Conservation (phyloP, 2,113 vertebrate species). For the Ibidorhyncha struthersii region DNA sequence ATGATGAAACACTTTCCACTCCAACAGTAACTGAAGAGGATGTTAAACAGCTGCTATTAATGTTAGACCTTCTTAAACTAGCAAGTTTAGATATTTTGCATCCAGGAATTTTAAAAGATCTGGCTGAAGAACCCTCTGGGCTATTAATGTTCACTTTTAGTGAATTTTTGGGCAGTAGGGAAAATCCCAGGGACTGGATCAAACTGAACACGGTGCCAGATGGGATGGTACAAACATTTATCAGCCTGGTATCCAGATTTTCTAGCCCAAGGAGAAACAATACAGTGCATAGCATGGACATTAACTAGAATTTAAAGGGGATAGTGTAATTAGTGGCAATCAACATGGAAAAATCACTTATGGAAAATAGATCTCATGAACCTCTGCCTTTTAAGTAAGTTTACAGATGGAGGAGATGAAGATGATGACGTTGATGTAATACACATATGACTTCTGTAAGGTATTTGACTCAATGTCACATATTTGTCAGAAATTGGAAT, state of each 20-base stretch:
- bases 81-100: constrained; percentile 34
- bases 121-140: constrained; percentile 20
- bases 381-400: constrained; percentile 15
- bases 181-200: not conserved
- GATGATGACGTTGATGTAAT: constrained; percentile 14
- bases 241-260: not conserved
- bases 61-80: constrained; percentile 50
- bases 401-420: constrained; percentile 37
- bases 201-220: not conserved
- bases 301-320: not conserved
- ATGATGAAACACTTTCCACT: constrained; percentile 65
- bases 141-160: not conserved
- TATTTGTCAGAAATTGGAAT: not conserved
- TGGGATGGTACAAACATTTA: not conserved
- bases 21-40: constrained; percentile 51
- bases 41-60: constrained; percentile 64
- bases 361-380: constrained; percentile 4
- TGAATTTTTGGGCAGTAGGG: not conserved
- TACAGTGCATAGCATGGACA: not conserved
- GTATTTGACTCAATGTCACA: not conserved
- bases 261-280: not conserved
- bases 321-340: constrained; percentile 21
- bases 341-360: constrained; percentile 29
- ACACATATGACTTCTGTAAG: not conserved
- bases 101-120: constrained; percentile 45